phyloP scores from a whole-genome alignment of 1,140 invertebrate genomes.

The Drosophila pandora region DNA sequence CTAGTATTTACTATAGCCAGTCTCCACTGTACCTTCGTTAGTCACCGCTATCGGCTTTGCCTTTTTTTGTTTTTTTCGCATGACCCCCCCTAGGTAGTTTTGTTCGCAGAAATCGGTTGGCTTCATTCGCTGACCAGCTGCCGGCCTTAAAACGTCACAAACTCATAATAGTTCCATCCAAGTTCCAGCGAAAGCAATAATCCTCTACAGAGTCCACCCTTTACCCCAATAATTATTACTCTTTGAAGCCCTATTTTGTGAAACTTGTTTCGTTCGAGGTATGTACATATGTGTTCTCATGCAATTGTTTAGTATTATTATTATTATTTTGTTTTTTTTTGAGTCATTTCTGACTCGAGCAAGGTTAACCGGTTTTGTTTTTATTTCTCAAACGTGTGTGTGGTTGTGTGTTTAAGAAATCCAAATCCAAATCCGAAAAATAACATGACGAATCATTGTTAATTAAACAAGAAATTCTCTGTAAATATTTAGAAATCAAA shows the following conservation, averaged over 20 bases:
- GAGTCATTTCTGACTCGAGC: slow-evolving; percentile 20
- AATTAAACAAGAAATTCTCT: slow-evolving; percentile 12
- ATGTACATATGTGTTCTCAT: slow-evolving; percentile 4
- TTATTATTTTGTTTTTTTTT: slow-evolving; percentile 36
- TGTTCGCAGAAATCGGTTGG: slow-evolving; percentile 4
- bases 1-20: background rate
- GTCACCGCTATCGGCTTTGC: slow-evolving; percentile 23
- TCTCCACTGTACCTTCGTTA: slow-evolving; percentile 18
- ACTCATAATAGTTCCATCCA: background rate
- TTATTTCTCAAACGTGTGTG: slow-evolving; percentile 1
- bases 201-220: too few relatives aligned
- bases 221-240: background rate
- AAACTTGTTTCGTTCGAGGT: slow-evolving; percentile 9
- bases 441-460: slow-evolving; percentile 30
- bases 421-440: slow-evolving; percentile 15
- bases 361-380: slow-evolving; percentile 61
- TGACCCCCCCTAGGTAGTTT: background rate
- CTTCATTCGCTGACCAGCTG: slow-evolving; percentile 24
- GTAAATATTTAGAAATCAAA: background rate
- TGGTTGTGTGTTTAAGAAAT: slow-evolving; percentile 19
- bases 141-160: slow-evolving; percentile 17
- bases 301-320: slow-evolving; percentile 38
- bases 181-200: background rate
- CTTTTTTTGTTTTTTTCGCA: slow-evolving; percentile 7
- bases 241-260: background rate